Percentiles rank a stretch among this genome's conserved stretches.
phyloP scores from a whole-genome alignment of 1,140 invertebrate species.

The Oncopodura yosiiana region DNA sequence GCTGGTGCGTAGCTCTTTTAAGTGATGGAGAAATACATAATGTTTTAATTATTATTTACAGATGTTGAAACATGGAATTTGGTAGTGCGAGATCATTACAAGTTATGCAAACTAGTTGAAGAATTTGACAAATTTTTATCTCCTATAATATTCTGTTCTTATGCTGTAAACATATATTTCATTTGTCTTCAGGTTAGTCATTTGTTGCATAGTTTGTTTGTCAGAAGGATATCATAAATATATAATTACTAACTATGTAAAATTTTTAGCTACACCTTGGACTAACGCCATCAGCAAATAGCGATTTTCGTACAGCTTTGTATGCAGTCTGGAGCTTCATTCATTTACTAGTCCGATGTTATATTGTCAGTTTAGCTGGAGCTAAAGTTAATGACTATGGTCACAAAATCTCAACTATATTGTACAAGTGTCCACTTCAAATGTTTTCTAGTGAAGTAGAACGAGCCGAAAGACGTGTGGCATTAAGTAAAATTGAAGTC shows the following conservation, averaged over 20 bases:
- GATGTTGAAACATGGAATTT: constrained; percentile 10
- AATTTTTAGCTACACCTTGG: constrained; percentile 16
- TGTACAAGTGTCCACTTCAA: constrained; percentile 16
- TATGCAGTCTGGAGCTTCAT: constrained; percentile 12
- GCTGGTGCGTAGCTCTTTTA: not conserved
- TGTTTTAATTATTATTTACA: not conserved
- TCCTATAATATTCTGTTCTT: constrained; percentile 18
- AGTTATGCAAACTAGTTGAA: constrained; percentile 3
- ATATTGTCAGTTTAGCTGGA: constrained; percentile 4
- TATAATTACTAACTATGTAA: not conserved
- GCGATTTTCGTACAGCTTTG: not conserved
- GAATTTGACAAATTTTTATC: constrained; percentile 15
- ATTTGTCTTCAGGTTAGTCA: constrained; percentile 18
- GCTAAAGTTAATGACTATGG: constrained; percentile 9
- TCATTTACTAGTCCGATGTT: constrained; percentile 7
- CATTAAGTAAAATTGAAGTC: not conserved
- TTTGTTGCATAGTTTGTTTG: not conserved
- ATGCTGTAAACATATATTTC: constrained; percentile 22
- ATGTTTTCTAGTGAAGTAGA: constrained; percentile 7
- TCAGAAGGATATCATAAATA: not conserved
- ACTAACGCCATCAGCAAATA: constrained; percentile 14
- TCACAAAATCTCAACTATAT: constrained; percentile 2
- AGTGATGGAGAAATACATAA: not conserved
- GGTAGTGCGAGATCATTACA: constrained; percentile 9
- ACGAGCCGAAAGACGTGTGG: constrained; percentile 8